A percentile compares a stretch with the other conserved stretches of the same genome.
These are phyloP conservation scores for Melanotaenia nigrans DNA, from an alignment of 2,797 vertebrate species.

Conservation along the genomic window DNA sequence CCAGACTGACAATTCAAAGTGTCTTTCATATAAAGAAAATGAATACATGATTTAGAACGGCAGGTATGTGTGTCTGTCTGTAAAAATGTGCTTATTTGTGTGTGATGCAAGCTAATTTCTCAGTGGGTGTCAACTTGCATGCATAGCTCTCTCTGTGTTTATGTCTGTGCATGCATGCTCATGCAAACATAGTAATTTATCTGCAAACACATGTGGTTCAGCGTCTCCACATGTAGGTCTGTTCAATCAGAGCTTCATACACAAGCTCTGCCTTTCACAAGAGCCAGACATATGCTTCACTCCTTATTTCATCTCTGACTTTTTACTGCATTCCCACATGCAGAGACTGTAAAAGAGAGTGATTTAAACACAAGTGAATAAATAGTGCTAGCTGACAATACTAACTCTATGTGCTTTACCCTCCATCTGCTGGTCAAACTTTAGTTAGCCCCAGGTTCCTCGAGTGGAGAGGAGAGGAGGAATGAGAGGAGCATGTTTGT, in stretches of 20 bases:
- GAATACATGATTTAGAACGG: slow-evolving; percentile 62
- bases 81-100: slow-evolving; percentile 31
- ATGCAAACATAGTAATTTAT: slow-evolving; percentile 56
- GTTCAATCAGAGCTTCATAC: slow-evolving; percentile 51
- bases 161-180: slow-evolving; percentile 34
- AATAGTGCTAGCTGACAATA: slow-evolving; percentile 54
- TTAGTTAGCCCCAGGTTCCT: slow-evolving; percentile 32
- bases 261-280: slow-evolving; percentile 41
- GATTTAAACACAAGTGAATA: slow-evolving; percentile 71
- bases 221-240: slow-evolving; percentile 45
- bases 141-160: slow-evolving; percentile 18
- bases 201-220: slow-evolving; percentile 56
- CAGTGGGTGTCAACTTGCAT: slow-evolving; percentile 37
- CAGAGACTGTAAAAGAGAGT: slow-evolving; percentile 67
- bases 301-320: slow-evolving; percentile 41
- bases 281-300: slow-evolving; percentile 42
- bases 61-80: slow-evolving; percentile 51
- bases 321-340: slow-evolving; percentile 74
- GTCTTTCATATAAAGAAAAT: slow-evolving; percentile 59
- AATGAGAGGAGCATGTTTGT: slow-evolving; percentile 52
- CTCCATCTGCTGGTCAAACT: slow-evolving; percentile 44
- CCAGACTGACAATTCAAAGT: slow-evolving; percentile 67
- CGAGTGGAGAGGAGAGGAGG: slow-evolving; percentile 3
- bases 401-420: slow-evolving; percentile 19
- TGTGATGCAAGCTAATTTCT: slow-evolving; percentile 19